These are phyloP conservation scores for Blomia tropicalis DNA, from an alignment of 2,888 invertebrate species.

Conservation along the genomic window DNA sequence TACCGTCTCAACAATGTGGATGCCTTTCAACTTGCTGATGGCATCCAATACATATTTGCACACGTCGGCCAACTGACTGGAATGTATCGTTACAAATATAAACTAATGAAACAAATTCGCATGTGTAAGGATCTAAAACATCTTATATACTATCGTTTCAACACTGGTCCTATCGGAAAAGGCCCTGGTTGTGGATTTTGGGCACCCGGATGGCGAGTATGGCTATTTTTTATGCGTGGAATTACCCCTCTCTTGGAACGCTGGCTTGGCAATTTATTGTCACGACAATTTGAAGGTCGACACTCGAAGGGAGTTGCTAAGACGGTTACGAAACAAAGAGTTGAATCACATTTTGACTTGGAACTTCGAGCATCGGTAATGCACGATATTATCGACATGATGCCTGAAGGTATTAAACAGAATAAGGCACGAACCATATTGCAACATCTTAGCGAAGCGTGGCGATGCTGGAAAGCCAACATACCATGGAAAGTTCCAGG, in stretches of 20 bases:
- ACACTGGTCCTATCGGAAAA: conserved; percentile 94
- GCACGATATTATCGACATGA: conserved; percentile 99
- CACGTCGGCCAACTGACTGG: conserved; percentile 98
- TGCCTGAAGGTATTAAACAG: conserved; percentile 99
- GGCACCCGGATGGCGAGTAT: conserved; percentile 98
- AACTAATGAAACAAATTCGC: conserved; percentile 91
- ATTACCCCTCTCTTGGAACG: conserved; percentile 92
- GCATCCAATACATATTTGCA: conserved; percentile 95
- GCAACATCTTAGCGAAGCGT: conserved; percentile 96
- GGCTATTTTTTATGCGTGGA: conserved; percentile 98
- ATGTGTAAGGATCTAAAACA: conserved; percentile 99
- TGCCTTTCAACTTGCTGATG: conserved; percentile 94
- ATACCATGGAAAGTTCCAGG: conserved; percentile 99
- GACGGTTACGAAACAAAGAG: conserved; percentile 97
- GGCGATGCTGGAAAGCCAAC: conserved; percentile 99
- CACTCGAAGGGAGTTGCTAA: conserved; percentile 99
- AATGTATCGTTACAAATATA: conserved; percentile 98
- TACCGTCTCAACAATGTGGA: conserved; percentile 98
- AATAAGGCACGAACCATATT: conserved; percentile 97
- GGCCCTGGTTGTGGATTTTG: conserved; percentile 97
- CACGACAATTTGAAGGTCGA: conserved; percentile 94
- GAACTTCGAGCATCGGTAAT: conserved; percentile 85
- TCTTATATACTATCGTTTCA: conserved; percentile 95
- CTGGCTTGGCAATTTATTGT: conserved; percentile 96
- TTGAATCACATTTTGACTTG: conserved; percentile 97